A percentile compares a stretch with the other conserved stretches of the same genome.
Conservation (phyloP, 2,797 vertebrate genomes). For the Myotis pilosus region DNA sequence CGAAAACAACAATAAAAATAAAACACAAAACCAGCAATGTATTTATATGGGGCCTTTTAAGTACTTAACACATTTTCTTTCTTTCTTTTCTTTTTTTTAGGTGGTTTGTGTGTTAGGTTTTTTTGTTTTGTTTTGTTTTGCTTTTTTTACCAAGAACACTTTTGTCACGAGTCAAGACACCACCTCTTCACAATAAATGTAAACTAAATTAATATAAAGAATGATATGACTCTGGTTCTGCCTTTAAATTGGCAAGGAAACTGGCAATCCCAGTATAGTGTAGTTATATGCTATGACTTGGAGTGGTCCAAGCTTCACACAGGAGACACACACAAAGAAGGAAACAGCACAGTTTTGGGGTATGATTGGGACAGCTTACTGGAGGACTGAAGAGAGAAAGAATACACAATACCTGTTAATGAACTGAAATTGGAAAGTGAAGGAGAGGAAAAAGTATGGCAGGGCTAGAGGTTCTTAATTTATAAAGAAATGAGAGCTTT, state of each 20-base stretch:
- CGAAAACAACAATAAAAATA: background rate
- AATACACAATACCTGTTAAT: background rate
- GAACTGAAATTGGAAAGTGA: background rate
- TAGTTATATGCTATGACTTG: background rate
- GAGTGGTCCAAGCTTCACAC: background rate
- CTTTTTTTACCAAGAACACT: background rate
- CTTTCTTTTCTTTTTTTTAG: too few species aligned
- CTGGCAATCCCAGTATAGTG: background rate
- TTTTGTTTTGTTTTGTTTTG: background rate
- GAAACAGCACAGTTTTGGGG: accelerated
- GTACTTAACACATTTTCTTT: background rate
- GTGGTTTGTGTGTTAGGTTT: background rate
- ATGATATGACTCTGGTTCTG: background rate
- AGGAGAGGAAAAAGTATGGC: background rate
- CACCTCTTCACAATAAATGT: background rate
- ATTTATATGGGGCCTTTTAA: background rate
- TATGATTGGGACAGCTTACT: background rate
- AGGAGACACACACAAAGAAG: background rate
- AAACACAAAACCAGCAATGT: background rate
- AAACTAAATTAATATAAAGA: background rate
- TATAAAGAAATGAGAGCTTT: background rate
- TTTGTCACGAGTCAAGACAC: background rate
- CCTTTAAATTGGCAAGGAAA: background rate
- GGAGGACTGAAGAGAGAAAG: background rate
- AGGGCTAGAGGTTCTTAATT: background rate